Conservation (phyloP, 2,888 invertebrate genomes). For the Neoitamus cyanurus region DNA sequence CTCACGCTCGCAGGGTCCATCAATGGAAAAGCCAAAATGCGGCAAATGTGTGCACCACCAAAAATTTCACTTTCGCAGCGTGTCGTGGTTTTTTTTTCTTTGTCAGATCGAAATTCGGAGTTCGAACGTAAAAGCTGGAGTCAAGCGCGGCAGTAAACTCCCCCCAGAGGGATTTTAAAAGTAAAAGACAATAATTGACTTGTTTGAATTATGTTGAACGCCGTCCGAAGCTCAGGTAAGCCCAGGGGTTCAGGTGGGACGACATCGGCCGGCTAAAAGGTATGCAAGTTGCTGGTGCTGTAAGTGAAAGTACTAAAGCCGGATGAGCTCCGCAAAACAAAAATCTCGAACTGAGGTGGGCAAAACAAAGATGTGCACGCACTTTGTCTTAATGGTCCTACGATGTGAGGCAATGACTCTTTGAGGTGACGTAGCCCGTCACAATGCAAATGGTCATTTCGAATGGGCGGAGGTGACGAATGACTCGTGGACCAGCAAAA, state of each 20-base stretch:
- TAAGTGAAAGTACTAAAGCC: slow-evolving; percentile 5
- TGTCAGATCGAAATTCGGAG: neutral
- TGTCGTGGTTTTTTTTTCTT: neutral
- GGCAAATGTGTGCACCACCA: neutral
- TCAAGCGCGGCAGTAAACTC: neutral
- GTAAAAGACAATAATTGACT: slow-evolving; percentile 38
- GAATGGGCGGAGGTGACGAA: slow-evolving; percentile 1
- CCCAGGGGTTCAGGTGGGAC: neutral
- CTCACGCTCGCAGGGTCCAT: neutral
- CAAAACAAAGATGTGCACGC: neutral
- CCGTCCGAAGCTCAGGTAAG: neutral
- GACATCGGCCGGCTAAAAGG: neutral
- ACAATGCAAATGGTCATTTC: neutral
- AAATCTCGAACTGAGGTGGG: neutral
- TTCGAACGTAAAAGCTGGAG: neutral
- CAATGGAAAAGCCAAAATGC: neutral
- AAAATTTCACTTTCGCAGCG: neutral
- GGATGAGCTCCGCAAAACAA: neutral
- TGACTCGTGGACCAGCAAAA: neutral
- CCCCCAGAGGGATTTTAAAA: slow-evolving; percentile 24
- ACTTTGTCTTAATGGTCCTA: neutral
- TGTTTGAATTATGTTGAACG: slow-evolving; percentile 6
- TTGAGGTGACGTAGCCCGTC: neutral
- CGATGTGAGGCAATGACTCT: neutral
- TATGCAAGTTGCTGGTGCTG: neutral